Base-by-base conservation (phyloP, 2,888 invertebrate genomes). In the Phortica magna region DNA sequence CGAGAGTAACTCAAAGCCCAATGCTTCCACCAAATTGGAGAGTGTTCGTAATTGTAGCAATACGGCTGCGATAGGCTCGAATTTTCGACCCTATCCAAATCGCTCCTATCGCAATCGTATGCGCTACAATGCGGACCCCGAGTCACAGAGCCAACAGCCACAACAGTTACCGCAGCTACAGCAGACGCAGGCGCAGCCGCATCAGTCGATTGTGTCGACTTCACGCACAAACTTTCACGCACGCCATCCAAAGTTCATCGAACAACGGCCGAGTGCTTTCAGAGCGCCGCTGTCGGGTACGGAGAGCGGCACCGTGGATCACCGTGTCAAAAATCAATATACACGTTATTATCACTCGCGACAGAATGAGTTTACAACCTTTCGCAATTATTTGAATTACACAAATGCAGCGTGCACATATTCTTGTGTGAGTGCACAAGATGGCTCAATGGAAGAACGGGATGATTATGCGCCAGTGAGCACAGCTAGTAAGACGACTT, bases 91-190 rank as follows among this genome's bases (percentile, higher is more conserved):
- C n/a, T 73, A 86, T 68, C 79, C 77, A 2, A 77, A 81, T 57
- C 86, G 89, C 17, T 77, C 67, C 5, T 88, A 80, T 68, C 88
- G 89, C 39, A 85, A 86, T 77, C 80, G 85, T 2, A 64, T 75
- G 61, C 88, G 85, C 7, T 89, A 84, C 1, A 48, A 75, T 31
- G 42, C 42, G 10, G n/a, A 71, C 22, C 5, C 14, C 55, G 43
- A n/a, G 42, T 59, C 72, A 9, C 68, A 39, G 12, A 43, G 17
- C 57, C 75, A 39, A 12, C 73, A 64, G 43, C 57, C 39, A 7
- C 41, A 19, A 7, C 17, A 53, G 0, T 31, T 61, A 19, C 59
- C 57, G 39, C 48, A 0, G 55, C 48, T 10, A 41, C 55, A 22
- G 7, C 74, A 31, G 19, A 57, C 9, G 42, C 43, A 48, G 42